Base-by-base conservation (phyloP, 2,113 vertebrate species). In the Ailurus styani region DNA sequence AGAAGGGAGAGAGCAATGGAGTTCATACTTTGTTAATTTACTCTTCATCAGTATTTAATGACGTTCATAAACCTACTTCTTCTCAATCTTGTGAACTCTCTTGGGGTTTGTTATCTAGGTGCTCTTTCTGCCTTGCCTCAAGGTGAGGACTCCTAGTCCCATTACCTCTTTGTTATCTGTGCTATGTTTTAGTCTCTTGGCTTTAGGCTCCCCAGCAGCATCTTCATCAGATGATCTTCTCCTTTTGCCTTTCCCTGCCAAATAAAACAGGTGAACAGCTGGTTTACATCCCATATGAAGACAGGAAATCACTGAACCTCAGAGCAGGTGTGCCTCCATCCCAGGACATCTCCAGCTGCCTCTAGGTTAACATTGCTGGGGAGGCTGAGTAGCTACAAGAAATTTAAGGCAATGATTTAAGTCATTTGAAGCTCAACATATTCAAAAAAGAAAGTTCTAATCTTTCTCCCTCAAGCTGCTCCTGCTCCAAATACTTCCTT, bases 171-270 rank as follows among this genome's bases (percentile, higher is more conserved):
- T 88, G 85, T 77, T 93, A 34, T 97, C 98, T 14, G 87, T 15
- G 0, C 98, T 96, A 3, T 86, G 95, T 81, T 98, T 99, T 64
- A 79, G 96, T 86, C 85, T 98, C 23, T 99, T 99, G 2, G 97
- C 98, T 62, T 95, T 95, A 73, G 21, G 98, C 1, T 98, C 99
- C 0, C 91, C 90, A 0, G 77, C 14, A 11, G 98, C 98, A 1
- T 99, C 99, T 12, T 99, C 99, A 0, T 99, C 99, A 0, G 98
- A 98, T 0, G 99, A 99, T 8, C 98, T 98, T 1, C 99, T 98
- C 25, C 99, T 98, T 91, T 99, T 99, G 21, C 99, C 99, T 45
- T 98, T 98, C n/a, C 99, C 99, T 99, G 98, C 0, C 54, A 47
- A 25, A 68, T 27, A 20, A 54, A 89, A 96, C 11, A 27, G 77